Evolutionary conservation across 2,113 vertebrate species (phyloP).

Genomic region (Protobothrops flavoviridis): DNA sequence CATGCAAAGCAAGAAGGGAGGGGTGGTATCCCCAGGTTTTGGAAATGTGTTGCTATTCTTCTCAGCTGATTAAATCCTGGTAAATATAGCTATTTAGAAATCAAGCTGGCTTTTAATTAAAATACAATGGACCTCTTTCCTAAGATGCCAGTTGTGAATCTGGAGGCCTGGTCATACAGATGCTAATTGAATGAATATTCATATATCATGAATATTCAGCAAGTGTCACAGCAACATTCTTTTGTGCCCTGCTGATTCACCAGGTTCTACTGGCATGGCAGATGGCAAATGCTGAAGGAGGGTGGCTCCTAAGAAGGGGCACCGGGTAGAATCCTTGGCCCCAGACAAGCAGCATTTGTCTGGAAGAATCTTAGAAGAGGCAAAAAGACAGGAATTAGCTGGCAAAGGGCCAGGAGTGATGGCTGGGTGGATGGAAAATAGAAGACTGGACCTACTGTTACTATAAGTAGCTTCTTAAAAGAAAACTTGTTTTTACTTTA

Average conservation of each 20-base stretch:
- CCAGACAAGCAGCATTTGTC: conserved; percentile 52
- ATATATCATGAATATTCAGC: conserved; percentile 73
- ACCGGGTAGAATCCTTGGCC: conserved; percentile 55
- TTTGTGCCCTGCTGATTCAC: conserved; percentile 71
- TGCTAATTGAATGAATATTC: conserved; percentile 74
- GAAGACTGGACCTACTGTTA: not conserved
- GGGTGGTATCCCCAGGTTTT: conserved; percentile 41
- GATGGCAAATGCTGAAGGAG: conserved; percentile 72
- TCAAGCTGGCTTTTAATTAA: conserved; percentile 73
- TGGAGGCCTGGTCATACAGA: conserved; percentile 72
- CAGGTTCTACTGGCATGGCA: conserved; percentile 70
- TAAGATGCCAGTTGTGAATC: conserved; percentile 71
- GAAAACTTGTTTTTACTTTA: not conserved
- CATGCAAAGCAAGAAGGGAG: conserved; percentile 50
- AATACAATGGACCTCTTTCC: conserved; percentile 70
- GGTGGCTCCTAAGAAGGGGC: conserved; percentile 60
- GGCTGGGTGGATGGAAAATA: not conserved
- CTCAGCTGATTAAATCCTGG: conserved; percentile 63
- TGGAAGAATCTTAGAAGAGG: conserved; percentile 30
- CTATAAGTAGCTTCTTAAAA: conserved; percentile 1
- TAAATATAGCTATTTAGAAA: conserved; percentile 65
- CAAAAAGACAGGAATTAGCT: conserved; percentile 23
- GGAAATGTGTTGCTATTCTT: conserved; percentile 60
- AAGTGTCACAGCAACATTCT: conserved; percentile 69
- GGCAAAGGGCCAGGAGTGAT: not conserved